A percentile compares a stretch with the other conserved stretches of the same genome.
Evolutionary conservation across 2,113 vertebrate genomes (phyloP).

Genomic region (Mus spicilegus): DNA sequence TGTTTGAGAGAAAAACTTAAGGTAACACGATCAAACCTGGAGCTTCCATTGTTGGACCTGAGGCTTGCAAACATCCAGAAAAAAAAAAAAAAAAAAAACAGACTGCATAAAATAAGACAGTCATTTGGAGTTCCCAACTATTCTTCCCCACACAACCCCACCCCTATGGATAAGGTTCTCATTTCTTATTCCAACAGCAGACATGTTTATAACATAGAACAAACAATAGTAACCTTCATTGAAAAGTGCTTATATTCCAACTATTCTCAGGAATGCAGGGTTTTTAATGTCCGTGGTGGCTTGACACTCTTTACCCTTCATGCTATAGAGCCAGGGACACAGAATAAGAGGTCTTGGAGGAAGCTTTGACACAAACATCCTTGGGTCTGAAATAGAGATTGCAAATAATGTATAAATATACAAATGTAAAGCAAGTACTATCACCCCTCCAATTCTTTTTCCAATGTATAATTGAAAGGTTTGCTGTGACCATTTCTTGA

Average conservation of each 20-base stretch:
- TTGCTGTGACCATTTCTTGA: constrained; percentile 58
- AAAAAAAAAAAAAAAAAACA: too few relatives aligned
- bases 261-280: neutral
- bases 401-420: too few relatives aligned
- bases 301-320: too few relatives aligned
- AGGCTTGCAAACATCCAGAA: neutral
- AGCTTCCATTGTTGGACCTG: neutral
- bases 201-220: too few relatives aligned
- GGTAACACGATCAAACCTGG: neutral
- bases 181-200: neutral
- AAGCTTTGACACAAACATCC: neutral
- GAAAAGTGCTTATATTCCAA: neutral
- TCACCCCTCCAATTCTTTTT: neutral
- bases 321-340: neutral
- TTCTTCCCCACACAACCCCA: rapidly evolving
- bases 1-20: neutral
- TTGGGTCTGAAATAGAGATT: too few relatives aligned
- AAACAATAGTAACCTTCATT: neutral
- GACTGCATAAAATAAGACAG: neutral
- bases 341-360: neutral
- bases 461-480: constrained; percentile 83
- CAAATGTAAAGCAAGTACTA: neutral
- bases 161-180: neutral
- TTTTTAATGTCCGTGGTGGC: neutral
- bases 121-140: too few relatives aligned